A percentile compares a stretch with the other conserved stretches of the same genome.
phyloP scores from a whole-genome alignment of 1,140 invertebrate species.

The Olivierus martensii region DNA sequence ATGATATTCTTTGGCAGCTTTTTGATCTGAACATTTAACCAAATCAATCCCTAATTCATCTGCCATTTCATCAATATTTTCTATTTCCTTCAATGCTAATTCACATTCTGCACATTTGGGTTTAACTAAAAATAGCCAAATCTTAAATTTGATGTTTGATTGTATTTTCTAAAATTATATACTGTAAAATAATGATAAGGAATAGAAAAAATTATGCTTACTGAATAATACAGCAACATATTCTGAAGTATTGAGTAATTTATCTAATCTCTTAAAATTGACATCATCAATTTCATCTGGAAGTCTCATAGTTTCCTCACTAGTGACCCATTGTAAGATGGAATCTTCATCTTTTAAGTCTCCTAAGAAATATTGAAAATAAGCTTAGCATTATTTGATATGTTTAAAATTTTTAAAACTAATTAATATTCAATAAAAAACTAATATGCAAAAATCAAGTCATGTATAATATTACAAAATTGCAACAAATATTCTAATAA shows the following conservation, averaged over 20 bases:
- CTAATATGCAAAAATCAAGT: too few species aligned
- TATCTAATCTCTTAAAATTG: constrained; percentile 77
- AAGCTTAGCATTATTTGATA: background rate
- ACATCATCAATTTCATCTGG: constrained; percentile 89
- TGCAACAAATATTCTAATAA: too few species aligned
- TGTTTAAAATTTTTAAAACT: too few species aligned
- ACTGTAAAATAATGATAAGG: background rate
- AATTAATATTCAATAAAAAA: too few species aligned
- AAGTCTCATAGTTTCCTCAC: constrained; percentile 77
- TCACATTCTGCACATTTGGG: constrained; percentile 78
- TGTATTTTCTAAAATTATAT: constrained; percentile 46
- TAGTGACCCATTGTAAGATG: constrained; percentile 72
- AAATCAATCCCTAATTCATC: constrained; percentile 84
- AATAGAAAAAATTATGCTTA: constrained; percentile 41
- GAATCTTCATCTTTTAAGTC: constrained; percentile 81
- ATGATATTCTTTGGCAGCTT: constrained; percentile 77
- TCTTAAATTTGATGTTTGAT: constrained; percentile 55
- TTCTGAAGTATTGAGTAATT: constrained; percentile 71
- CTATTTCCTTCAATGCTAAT: constrained; percentile 73
- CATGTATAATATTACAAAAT: too few species aligned
- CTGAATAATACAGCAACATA: constrained; percentile 86
- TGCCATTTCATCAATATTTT: constrained; percentile 89
- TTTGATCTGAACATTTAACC: constrained; percentile 80
- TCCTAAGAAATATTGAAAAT: constrained; percentile 35
- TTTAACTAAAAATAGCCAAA: constrained; percentile 44